These are phyloP conservation scores for Carcinoscorpius rotundicauda DNA, from an alignment of 1,140 invertebrate genomes.

Conservation along the genomic window DNA sequence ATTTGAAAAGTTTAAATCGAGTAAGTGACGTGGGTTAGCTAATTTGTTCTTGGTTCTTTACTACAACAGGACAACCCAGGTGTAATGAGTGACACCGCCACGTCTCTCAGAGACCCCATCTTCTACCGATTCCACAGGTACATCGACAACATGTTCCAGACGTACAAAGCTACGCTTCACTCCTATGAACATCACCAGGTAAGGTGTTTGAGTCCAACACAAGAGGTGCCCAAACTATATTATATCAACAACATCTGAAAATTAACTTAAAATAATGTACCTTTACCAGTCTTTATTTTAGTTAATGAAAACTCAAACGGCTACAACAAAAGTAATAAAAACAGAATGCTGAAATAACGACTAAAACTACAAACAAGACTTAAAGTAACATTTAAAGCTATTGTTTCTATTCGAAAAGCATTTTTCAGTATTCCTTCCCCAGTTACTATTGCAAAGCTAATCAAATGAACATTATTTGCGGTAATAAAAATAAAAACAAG, in stretches of 20 bases:
- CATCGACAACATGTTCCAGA: slow-evolving; percentile 17
- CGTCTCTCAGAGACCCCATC: slow-evolving; percentile 15
- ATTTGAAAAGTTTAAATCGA: too few relatives aligned
- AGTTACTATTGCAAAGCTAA: too few relatives aligned
- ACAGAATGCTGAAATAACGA: too few relatives aligned
- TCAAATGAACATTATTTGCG: too few relatives aligned
- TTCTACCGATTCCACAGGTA: slow-evolving; percentile 19
- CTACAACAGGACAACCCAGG: slow-evolving; percentile 21
- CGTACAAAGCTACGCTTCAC: slow-evolving; percentile 14
- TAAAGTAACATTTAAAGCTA: too few relatives aligned
- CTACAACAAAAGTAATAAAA: too few relatives aligned
- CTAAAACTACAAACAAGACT: too few relatives aligned
- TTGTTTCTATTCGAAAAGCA: too few relatives aligned
- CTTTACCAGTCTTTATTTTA: too few relatives aligned
- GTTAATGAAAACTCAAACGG: too few relatives aligned
- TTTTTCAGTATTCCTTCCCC: too few relatives aligned
- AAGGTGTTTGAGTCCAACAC: slow-evolving; percentile 3
- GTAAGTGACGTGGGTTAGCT: neutral
- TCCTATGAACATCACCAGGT: slow-evolving; percentile 13
- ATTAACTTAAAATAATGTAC: neutral
- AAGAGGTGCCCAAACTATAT: neutral
- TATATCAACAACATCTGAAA: neutral
- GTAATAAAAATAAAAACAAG: too few relatives aligned
- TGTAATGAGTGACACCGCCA: slow-evolving; percentile 18
- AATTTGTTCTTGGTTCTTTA: slow-evolving; percentile 1